Evolutionary conservation across 2,888 invertebrate species (phyloP).

Genomic region (Heliconius charithonia): DNA sequence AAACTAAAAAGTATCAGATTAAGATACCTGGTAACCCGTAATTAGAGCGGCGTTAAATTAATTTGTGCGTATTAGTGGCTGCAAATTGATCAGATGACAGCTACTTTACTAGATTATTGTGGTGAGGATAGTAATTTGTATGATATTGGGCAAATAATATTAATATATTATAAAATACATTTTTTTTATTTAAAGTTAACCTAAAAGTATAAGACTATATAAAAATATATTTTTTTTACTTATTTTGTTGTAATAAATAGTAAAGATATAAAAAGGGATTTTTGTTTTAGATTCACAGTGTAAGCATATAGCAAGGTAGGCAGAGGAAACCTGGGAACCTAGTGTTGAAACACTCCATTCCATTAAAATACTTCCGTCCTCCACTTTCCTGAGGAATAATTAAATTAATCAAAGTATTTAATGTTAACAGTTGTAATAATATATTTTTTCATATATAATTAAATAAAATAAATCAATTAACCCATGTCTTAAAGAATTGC

Average conservation of each 20-base stretch:
- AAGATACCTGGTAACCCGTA: slow-evolving; percentile 1
- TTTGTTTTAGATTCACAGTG: too few relatives aligned
- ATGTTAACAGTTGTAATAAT: background rate
- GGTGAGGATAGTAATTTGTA: background rate
- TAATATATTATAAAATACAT: background rate
- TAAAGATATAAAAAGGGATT: too few relatives aligned
- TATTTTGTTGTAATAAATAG: too few relatives aligned
- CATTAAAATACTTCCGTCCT: too few relatives aligned
- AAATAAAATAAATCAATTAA: background rate
- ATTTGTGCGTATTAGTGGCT: slow-evolving; percentile 3
- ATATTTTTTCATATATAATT: background rate
- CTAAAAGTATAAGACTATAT: too few relatives aligned
- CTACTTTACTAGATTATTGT: background rate
- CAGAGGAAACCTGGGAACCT: too few relatives aligned
- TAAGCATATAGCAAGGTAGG: too few relatives aligned
- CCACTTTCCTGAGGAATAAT: background rate
- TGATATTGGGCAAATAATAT: background rate
- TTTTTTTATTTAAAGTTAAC: background rate
- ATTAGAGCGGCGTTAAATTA: slow-evolving; percentile 26
- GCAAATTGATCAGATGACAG: slow-evolving; percentile 8
- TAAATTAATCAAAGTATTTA: background rate
- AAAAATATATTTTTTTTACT: too few relatives aligned
- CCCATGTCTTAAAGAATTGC: background rate
- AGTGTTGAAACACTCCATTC: too few relatives aligned
- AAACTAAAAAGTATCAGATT: slow-evolving; percentile 26